Evolutionary conservation across 2,113 vertebrate species (phyloP).

Genomic region (Ophiodon elongatus): DNA sequence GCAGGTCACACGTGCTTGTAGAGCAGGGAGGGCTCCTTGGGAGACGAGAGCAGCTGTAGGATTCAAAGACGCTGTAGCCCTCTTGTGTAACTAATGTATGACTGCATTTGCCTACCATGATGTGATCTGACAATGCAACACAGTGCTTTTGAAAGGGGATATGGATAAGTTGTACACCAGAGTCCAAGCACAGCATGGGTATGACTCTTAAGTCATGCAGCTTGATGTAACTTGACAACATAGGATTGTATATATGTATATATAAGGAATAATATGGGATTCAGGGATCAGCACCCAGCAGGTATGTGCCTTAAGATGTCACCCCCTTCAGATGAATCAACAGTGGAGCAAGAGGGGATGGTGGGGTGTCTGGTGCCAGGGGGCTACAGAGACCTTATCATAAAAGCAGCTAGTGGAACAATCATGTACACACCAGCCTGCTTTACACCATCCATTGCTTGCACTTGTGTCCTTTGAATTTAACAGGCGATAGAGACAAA

Average conservation of each 20-base stretch:
- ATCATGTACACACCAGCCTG: slow-evolving; percentile 43
- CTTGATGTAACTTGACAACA: slow-evolving; percentile 71
- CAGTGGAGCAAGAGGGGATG: slow-evolving; percentile 31
- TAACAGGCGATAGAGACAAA: slow-evolving; percentile 40
- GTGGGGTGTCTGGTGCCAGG: slow-evolving; percentile 37
- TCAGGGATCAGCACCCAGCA: slow-evolving; percentile 56
- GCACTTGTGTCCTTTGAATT: slow-evolving; percentile 60
- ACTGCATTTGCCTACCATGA: slow-evolving; percentile 50
- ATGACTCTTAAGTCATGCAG: slow-evolving; percentile 48
- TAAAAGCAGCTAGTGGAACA: slow-evolving; percentile 41
- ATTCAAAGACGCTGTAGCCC: slow-evolving; percentile 57
- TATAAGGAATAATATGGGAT: slow-evolving; percentile 39
- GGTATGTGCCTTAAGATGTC: slow-evolving; percentile 65
- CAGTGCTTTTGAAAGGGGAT: slow-evolving; percentile 48
- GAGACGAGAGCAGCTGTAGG: slow-evolving; percentile 55
- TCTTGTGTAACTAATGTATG: slow-evolving; percentile 64
- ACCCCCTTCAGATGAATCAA: slow-evolving; percentile 65
- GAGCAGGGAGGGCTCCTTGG: slow-evolving; percentile 36
- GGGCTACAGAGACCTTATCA: slow-evolving; percentile 66
- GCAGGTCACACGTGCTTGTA: slow-evolving; percentile 55
- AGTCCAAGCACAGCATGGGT: slow-evolving; percentile 44
- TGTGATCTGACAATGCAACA: slow-evolving; percentile 67
- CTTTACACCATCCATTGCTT: slow-evolving; percentile 21
- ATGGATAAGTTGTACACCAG: slow-evolving; percentile 52
- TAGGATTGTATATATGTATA: slow-evolving; percentile 36